These are phyloP conservation scores for Pogonomyrmex barbatus DNA, from an alignment of 1,140 invertebrate genomes.

Conservation along the genomic window DNA sequence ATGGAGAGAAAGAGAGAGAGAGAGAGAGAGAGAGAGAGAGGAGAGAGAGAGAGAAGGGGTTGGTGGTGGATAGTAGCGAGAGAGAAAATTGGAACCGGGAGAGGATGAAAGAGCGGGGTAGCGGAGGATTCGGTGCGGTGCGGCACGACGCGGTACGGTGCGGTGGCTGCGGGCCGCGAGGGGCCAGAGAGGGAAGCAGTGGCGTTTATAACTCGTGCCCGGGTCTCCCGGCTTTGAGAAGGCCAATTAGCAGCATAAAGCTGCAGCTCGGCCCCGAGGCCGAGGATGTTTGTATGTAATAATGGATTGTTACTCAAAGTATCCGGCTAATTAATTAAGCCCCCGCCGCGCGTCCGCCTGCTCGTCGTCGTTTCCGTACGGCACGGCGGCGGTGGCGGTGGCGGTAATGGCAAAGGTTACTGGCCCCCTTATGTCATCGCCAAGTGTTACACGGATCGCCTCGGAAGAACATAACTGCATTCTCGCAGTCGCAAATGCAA, in stretches of 20 bases:
- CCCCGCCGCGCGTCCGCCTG: slow-evolving; percentile 74
- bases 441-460: slow-evolving; percentile 38
- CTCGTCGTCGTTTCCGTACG: slow-evolving; percentile 57
- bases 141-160: slow-evolving; percentile 48
- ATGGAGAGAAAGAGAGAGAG: slow-evolving; percentile 44
- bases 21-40: slow-evolving; percentile 36
- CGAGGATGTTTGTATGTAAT: slow-evolving; percentile 85
- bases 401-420: not conserved
- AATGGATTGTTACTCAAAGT: slow-evolving; percentile 87
- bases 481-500: not conserved
- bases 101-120: not conserved
- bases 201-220: slow-evolving; percentile 85
- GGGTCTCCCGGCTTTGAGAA: slow-evolving; percentile 83
- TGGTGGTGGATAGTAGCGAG: slow-evolving; percentile 35
- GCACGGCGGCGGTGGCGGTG: not conserved
- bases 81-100: slow-evolving; percentile 60
- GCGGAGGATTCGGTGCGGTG: slow-evolving; percentile 54
- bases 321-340: slow-evolving; percentile 87
- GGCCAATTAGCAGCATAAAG: slow-evolving; percentile 86
- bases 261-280: slow-evolving; percentile 81
- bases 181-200: slow-evolving; percentile 66
- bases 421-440: slow-evolving; percentile 40
- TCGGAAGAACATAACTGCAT: slow-evolving; percentile 31
- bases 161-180: slow-evolving; percentile 50
- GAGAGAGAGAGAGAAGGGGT: slow-evolving; percentile 46